Evolutionary conservation across 2,113 vertebrate species (phyloP).

Genomic region (Gopherus evgoodei): DNA sequence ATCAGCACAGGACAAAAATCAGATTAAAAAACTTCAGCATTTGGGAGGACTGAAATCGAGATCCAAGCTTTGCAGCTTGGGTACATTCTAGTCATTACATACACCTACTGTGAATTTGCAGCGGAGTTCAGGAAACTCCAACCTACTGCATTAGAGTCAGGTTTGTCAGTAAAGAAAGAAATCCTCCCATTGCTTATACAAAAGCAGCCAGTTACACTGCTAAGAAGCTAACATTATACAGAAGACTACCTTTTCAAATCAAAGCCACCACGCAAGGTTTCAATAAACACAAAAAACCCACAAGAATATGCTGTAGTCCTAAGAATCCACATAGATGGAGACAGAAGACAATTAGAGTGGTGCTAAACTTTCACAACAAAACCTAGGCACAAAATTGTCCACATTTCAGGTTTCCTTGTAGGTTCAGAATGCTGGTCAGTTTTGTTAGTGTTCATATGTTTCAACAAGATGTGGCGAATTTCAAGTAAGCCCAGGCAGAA

Average conservation of each 20-base stretch:
- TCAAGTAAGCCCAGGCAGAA: accelerated
- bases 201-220: background rate
- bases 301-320: background rate
- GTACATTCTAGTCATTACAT: background rate
- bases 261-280: background rate
- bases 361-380: background rate
- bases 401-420: accelerated
- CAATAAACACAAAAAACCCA: accelerated
- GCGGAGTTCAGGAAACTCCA: background rate
- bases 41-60: slow-evolving; percentile 47
- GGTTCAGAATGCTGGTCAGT: background rate
- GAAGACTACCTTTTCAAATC: background rate
- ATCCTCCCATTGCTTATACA: background rate
- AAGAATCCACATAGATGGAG: background rate
- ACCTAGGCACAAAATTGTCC: slow-evolving; percentile 26
- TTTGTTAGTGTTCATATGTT: accelerated
- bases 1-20: slow-evolving; percentile 10
- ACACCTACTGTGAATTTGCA: slow-evolving; percentile 51
- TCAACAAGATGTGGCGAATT: background rate
- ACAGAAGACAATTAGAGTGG: background rate
- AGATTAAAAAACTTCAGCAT: slow-evolving; percentile 55
- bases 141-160: background rate
- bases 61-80: slow-evolving; percentile 9
- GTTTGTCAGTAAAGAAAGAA: background rate
- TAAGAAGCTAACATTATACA: background rate